These are phyloP conservation scores for Leucoptera coffeella DNA, from an alignment of 2,888 invertebrate species.

Conservation along the genomic window DNA sequence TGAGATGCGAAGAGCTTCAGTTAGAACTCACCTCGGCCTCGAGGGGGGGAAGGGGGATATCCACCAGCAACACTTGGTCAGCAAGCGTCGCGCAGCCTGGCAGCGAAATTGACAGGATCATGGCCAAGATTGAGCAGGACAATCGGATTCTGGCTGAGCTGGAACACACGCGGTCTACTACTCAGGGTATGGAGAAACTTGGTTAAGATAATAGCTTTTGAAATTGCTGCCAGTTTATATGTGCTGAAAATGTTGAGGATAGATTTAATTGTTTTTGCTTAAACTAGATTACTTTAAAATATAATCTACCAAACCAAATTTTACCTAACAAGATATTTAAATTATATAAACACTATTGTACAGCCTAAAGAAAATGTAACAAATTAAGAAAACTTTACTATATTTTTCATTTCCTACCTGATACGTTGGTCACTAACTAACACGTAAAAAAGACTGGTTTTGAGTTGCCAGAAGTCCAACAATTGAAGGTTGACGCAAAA, in stretches of 20 bases:
- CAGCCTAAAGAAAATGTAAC: too few relatives aligned
- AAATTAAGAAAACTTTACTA: too few relatives aligned
- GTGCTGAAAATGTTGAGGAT: too few relatives aligned
- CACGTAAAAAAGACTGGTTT: background rate
- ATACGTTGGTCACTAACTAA: too few relatives aligned
- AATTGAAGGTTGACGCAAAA: background rate
- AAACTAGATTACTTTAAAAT: too few relatives aligned
- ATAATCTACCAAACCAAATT: too few relatives aligned
- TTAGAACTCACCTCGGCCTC: conserved; percentile 75
- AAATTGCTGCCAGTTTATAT: too few relatives aligned
- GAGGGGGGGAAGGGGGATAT: conserved; percentile 44
- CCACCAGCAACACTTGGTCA: conserved; percentile 28
- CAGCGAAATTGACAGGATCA: conserved; percentile 85
- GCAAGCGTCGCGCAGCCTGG: conserved; percentile 38
- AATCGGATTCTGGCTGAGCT: conserved; percentile 84
- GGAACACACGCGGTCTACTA: conserved; percentile 74
- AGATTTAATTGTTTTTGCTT: too few relatives aligned
- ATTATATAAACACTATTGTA: too few relatives aligned
- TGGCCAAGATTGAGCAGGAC: conserved; percentile 92
- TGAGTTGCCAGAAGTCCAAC: background rate
- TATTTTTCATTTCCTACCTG: too few relatives aligned
- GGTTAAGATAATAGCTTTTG: too few relatives aligned
- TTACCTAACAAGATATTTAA: too few relatives aligned
- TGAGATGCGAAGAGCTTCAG: conserved; percentile 83
- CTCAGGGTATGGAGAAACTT: conserved; percentile 53